Base-by-base conservation (phyloP, 2,888 invertebrate species). In the Metellina segmentata region DNA sequence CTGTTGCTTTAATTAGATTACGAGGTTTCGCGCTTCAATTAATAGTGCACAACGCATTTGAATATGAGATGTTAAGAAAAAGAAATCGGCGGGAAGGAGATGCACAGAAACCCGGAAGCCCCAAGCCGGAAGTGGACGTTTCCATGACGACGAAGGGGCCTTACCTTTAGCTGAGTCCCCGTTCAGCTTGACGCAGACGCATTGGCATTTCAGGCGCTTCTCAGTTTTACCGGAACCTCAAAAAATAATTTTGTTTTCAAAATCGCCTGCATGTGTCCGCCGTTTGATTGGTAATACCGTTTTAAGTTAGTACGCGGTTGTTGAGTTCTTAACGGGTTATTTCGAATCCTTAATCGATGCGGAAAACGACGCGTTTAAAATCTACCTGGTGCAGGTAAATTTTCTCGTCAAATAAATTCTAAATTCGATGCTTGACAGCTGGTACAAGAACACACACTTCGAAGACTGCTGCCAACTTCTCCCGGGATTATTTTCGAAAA, bases 161-260 rank as follows among this genome's bases (percentile, higher is more conserved):
- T 87, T 81, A 81, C 88, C 86, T 86, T 77, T 69, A 77, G 86
- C 86, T 79, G 78, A 77, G 81, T 88, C 88, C 88, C 88, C 86
- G 86, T 86, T 71, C 88, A 88, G 81, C 34, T 81, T 70, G 53
- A 90, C 91, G 86, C 91, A 91, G 82, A 51, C 90, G 90, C 90
- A 90, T 53, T 79, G 34, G 8, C 51, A 78, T 75, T 86, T 79
- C 61, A 89, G 90, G 70, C 74, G 61, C 81, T 81, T 81, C 90
- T 85, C 85, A 77, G 87, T 85, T 88, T 91, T 83, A 78, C 91
- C 91, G 91, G 91, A 91, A 91, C 91, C 91, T 91, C 82, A 77
- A 71, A 83, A 86, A 81, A 89, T 74, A 89, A 89, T 74, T 72
- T 88, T 88, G 79, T 88, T 88, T 88, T 88, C 81, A 88, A 81